Percentiles rank a stretch among this genome's conserved stretches.
phyloP scores from a whole-genome alignment of 37 sponge, comb jelly and placozoan species.

The Aplysina aerophoba region DNA sequence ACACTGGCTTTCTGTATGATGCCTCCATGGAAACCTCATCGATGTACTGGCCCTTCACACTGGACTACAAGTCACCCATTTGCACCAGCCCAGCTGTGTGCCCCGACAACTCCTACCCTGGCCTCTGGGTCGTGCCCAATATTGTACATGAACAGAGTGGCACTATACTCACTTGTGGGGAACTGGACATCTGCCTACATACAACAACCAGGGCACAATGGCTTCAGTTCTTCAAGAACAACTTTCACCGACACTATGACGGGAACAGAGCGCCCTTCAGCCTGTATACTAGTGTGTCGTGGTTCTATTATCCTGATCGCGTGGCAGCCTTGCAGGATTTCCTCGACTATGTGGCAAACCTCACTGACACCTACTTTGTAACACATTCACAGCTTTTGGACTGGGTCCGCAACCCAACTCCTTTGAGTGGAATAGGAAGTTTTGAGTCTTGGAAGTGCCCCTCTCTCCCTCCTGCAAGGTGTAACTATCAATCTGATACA shows the following conservation, averaged over 20 bases:
- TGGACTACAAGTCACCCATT: slow-evolving; percentile 63
- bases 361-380: slow-evolving; percentile 59
- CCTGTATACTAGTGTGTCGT: slow-evolving; percentile 44
- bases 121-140: slow-evolving; percentile 56
- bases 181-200: slow-evolving; percentile 39
- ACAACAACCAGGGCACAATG: slow-evolving; percentile 40
- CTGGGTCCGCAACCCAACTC: slow-evolving; percentile 60
- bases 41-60: slow-evolving; percentile 63
- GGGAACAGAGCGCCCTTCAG: slow-evolving; percentile 57
- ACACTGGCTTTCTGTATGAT: slow-evolving; percentile 47
- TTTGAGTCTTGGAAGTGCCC: slow-evolving; percentile 61
- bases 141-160: slow-evolving; percentile 25
- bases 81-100: slow-evolving; percentile 52
- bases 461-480: slow-evolving; percentile 31
- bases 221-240: slow-evolving; percentile 43
- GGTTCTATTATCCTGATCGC: slow-evolving; percentile 23
- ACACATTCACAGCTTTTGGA: slow-evolving; percentile 60
- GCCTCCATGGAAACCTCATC: slow-evolving; percentile 42
- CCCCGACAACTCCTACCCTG: slow-evolving; percentile 56
- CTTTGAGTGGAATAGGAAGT: slow-evolving; percentile 29
- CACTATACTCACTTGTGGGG: slow-evolving; percentile 24
- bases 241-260: slow-evolving; percentile 56
- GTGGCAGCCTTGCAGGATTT: slow-evolving; percentile 28
- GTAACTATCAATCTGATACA: slow-evolving; percentile 16
- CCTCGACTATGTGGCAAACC: slow-evolving; percentile 40